Conservation (phyloP, 2,113 vertebrate genomes). For the Reinhardtius hippoglossoides region DNA sequence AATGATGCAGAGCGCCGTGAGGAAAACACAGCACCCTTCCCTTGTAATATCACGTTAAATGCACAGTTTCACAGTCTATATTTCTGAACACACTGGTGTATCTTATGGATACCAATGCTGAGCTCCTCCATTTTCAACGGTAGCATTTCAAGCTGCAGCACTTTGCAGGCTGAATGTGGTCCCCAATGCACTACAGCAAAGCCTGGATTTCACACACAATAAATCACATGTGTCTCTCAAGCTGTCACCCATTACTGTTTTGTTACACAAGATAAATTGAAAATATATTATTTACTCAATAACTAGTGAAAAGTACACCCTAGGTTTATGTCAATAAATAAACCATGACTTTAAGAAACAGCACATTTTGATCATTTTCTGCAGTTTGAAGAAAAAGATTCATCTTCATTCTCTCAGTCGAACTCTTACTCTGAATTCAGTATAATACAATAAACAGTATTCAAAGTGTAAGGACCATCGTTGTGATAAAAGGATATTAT, state of each 20-base stretch:
- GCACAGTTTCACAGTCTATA: too few species aligned
- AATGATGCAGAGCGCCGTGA: not conserved
- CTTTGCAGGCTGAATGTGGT: not conserved
- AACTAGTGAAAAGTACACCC: too few species aligned
- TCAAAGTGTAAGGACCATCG: not conserved
- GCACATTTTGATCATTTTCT: not conserved
- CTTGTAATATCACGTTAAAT: slow-evolving; percentile 1
- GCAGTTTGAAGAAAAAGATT: not conserved
- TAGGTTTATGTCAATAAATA: too few species aligned
- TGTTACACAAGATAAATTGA: not conserved
- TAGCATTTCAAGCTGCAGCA: slow-evolving; percentile 5
- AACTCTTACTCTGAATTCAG: not conserved
- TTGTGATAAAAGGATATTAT: not conserved
- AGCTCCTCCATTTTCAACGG: not conserved
- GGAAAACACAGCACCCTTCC: not conserved
- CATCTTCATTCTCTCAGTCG: not conserved
- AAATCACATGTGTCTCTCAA: not conserved
- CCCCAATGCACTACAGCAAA: slow-evolving; percentile 15
- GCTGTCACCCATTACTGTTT: not conserved
- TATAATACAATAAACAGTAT: not conserved
- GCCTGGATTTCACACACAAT: not conserved
- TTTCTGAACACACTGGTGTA: not conserved
- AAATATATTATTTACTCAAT: not conserved
- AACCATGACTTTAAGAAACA: not conserved
- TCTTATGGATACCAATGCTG: not conserved